Evolutionary conservation across 2,888 invertebrate genomes (phyloP).

Genomic region (Nephrotoma flavescens): DNA sequence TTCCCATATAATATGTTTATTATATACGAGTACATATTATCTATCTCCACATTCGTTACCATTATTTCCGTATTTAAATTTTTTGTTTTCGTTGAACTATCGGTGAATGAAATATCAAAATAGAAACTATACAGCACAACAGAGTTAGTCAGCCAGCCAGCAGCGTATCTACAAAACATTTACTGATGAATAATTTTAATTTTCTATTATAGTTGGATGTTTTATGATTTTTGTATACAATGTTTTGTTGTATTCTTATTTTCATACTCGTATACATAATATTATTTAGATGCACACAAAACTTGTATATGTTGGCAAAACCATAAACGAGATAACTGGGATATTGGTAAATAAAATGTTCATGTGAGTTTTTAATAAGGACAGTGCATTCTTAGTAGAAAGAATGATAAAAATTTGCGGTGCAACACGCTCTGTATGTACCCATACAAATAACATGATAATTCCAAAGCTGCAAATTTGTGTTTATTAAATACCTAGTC

Average conservation of each 20-base stretch:
- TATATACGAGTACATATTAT: background rate
- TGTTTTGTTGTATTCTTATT: background rate
- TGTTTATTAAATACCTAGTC: no score
- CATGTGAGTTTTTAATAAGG: background rate
- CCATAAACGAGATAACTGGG: background rate
- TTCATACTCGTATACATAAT: background rate
- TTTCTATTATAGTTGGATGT: background rate
- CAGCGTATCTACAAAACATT: background rate
- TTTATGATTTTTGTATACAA: background rate
- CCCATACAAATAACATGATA: background rate
- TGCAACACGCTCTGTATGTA: background rate
- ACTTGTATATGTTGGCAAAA: background rate
- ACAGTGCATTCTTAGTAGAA: background rate
- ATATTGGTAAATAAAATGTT: background rate
- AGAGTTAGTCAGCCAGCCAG: background rate
- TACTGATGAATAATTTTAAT: background rate
- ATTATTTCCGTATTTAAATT: background rate
- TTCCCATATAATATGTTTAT: background rate
- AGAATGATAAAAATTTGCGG: background rate
- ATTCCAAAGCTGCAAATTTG: background rate
- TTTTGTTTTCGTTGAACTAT: background rate
- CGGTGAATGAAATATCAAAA: background rate
- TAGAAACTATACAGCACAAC: background rate
- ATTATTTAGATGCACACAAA: background rate
- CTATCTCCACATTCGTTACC: background rate